Evolutionary conservation across 2,113 vertebrate species (phyloP).

Genomic region (Rhabdomys dilectus): DNA sequence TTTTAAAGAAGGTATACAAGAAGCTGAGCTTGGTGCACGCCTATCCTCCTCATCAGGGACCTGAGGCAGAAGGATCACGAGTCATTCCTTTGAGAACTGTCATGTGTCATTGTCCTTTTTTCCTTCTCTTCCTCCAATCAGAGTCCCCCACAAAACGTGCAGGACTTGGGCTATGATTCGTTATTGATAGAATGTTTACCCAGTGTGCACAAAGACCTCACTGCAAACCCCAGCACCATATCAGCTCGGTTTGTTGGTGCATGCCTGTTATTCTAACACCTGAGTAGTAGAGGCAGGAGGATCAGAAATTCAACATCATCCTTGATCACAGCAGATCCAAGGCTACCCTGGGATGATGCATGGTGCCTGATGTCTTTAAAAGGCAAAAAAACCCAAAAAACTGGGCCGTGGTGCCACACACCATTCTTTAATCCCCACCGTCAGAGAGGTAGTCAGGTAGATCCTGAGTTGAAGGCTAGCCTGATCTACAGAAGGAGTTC

Average conservation of each 20-base stretch:
- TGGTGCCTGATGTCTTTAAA: not conserved
- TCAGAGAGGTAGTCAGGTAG: not conserved
- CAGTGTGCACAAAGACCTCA: not conserved
- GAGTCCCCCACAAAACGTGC: not conserved
- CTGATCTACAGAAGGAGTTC: not conserved
- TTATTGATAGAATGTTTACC: not conserved
- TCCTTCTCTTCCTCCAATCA: no score
- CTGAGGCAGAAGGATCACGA: not conserved
- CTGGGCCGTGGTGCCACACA: fast-evolving
- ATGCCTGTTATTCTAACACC: not conserved
- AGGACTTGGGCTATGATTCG: not conserved
- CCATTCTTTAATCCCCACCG: not conserved
- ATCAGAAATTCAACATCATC: not conserved
- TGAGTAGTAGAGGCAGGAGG: not conserved
- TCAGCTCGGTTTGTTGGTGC: not conserved
- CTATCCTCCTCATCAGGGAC: not conserved
- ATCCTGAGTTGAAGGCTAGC: not conserved
- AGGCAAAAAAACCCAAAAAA: not conserved
- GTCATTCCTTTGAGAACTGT: not conserved
- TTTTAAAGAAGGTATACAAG: no score
- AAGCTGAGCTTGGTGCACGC: not conserved
- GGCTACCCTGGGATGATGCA: no score
- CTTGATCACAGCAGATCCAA: not conserved
- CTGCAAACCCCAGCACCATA: not conserved
- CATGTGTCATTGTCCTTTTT: fast-evolving